These are phyloP conservation scores for Andrena trimmerana DNA, from an alignment of 2,888 invertebrate species.

Conservation along the genomic window DNA sequence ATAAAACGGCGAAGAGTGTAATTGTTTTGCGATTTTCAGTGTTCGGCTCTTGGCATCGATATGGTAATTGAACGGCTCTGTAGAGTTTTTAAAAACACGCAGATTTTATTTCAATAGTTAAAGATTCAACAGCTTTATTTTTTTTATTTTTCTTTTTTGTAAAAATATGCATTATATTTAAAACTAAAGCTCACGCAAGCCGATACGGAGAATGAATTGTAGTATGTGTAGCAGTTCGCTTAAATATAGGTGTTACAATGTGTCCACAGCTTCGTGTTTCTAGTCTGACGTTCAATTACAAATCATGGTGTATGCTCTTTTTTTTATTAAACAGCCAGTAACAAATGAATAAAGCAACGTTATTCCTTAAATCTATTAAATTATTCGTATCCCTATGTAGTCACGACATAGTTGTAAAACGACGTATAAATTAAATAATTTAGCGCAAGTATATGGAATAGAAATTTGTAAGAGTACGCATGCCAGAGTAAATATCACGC, in stretches of 20 bases:
- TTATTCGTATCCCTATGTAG: conserved; percentile 25
- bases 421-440: conserved; percentile 58
- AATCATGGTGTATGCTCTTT: conserved; percentile 31
- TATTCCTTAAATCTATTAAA: conserved; percentile 38
- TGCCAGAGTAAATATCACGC: conserved; percentile 26
- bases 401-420: conserved; percentile 40
- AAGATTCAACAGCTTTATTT: conserved; percentile 48
- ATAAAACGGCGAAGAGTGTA: conserved; percentile 20
- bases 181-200: conserved; percentile 53
- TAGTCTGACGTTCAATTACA: conserved; percentile 27
- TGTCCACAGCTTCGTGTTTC: conserved; percentile 21
- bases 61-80: conserved; percentile 13
- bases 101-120: conserved; percentile 41
- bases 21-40: background rate
- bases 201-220: conserved; percentile 37
- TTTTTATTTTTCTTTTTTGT: conserved; percentile 35
- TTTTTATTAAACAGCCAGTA: conserved; percentile 48
- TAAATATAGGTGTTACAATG: conserved; percentile 21
- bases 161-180: conserved; percentile 61
- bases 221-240: conserved; percentile 25
- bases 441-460: conserved; percentile 26
- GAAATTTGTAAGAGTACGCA: conserved; percentile 23
- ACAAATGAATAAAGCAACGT: conserved; percentile 45
- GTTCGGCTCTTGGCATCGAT: conserved; percentile 5
- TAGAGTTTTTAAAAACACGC: conserved; percentile 20